Percentiles rank a stretch among this genome's conserved stretches.
Conservation (phyloP, 1,140 invertebrate species). For the Bombus pascuorum region DNA sequence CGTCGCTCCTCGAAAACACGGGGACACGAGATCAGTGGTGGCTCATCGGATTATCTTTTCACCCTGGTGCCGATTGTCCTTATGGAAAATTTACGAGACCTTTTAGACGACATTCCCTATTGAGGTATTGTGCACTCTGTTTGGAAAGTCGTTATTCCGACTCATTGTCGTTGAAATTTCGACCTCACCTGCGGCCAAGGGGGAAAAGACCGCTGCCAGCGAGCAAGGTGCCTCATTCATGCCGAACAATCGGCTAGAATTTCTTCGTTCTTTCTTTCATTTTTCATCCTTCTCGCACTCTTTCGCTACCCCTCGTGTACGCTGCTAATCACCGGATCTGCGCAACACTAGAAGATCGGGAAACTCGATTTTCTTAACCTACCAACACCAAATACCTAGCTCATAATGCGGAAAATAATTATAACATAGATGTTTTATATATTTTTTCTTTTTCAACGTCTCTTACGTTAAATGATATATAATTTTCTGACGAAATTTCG, state of each 20-base stretch:
- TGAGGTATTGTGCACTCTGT: conserved; percentile 20
- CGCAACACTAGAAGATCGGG: background rate
- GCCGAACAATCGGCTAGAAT: conserved; percentile 43
- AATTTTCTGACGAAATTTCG: too few species aligned
- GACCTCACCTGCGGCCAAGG: conserved; percentile 13
- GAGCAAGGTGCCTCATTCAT: conserved; percentile 37
- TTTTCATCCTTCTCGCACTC: background rate
- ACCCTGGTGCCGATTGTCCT: conserved; percentile 6
- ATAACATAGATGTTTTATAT: too few species aligned
- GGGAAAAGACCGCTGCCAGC: background rate
- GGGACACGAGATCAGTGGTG: background rate
- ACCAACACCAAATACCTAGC: accelerated
- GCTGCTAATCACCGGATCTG: conserved; percentile 18
- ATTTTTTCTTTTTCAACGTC: too few species aligned
- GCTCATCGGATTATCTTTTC: conserved; percentile 36
- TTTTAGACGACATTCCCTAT: background rate
- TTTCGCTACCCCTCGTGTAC: too few species aligned
- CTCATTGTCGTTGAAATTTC: conserved; percentile 29
- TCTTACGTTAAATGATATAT: too few species aligned
- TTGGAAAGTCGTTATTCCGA: conserved; percentile 35
- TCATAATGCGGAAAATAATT: too few species aligned
- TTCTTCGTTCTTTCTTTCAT: background rate
- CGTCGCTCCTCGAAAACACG: background rate
- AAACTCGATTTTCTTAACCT: conserved; percentile 8
- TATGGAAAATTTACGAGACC: conserved; percentile 40